Evolutionary conservation across 2,888 invertebrate species (phyloP).

Genomic region (Tanypteryx hageni): DNA sequence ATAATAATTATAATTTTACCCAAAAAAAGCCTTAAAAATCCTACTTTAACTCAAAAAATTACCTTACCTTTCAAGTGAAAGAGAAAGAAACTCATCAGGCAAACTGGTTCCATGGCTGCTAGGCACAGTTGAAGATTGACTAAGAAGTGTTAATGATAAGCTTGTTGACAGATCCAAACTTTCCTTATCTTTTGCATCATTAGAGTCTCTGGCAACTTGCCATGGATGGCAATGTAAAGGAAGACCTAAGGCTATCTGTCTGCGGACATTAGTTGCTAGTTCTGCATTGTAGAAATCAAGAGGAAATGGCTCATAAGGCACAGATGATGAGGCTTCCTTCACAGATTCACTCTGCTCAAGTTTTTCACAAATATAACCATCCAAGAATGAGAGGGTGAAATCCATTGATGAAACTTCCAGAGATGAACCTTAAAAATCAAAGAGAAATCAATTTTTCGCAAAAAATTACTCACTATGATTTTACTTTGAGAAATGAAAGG

Average conservation of each 20-base stretch:
- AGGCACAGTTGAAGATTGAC: constrained; percentile 27
- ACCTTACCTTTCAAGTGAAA: constrained; percentile 44
- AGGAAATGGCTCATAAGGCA: constrained; percentile 16
- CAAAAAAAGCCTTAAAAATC: neutral
- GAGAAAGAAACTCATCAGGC: constrained; percentile 46
- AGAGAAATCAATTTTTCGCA: neutral
- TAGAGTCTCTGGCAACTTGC: neutral
- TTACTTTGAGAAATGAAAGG: no score
- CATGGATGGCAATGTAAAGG: constrained; percentile 48
- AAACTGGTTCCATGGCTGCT: constrained; percentile 50
- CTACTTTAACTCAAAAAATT: neutral
- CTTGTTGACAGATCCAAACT: constrained; percentile 10
- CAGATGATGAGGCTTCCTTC: neutral
- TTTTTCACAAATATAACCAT: constrained; percentile 48
- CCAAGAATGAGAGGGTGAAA: constrained; percentile 39
- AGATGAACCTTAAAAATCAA: neutral
- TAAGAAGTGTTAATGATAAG: constrained; percentile 30
- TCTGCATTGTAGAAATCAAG: constrained; percentile 54
- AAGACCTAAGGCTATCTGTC: constrained; percentile 14
- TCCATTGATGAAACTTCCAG: constrained; percentile 18
- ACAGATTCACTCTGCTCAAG: neutral
- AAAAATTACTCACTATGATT: no score
- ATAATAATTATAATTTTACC: neutral
- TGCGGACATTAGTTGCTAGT: constrained; percentile 3
- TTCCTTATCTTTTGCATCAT: constrained; percentile 30